Percentiles rank a stretch among this genome's conserved stretches.
Conservation (phyloP, 2,797 vertebrate species). For the Lates japonicus region DNA sequence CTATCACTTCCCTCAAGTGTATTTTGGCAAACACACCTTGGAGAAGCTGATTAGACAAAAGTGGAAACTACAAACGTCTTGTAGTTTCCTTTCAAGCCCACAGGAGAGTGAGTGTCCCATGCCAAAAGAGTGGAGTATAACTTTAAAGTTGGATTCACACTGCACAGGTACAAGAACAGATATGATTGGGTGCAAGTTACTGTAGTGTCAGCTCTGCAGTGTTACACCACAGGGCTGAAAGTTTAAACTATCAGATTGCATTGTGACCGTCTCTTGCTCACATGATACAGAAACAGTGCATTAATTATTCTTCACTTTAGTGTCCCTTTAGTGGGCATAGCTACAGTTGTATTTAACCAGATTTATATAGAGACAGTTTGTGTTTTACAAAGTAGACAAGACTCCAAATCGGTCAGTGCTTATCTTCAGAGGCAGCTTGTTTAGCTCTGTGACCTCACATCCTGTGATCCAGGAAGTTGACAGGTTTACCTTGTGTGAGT, state of each 20-base stretch:
- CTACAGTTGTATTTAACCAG: neutral
- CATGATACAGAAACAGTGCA: neutral
- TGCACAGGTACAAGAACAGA: neutral
- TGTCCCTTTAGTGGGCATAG: neutral
- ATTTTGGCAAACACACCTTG: neutral
- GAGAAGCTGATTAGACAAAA: neutral
- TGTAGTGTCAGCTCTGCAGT: neutral
- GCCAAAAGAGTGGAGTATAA: neutral
- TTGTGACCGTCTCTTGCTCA: neutral
- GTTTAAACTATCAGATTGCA: neutral
- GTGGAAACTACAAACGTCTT: neutral
- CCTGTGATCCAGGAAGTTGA: conserved; percentile 54
- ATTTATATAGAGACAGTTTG: neutral
- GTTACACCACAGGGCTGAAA: too few relatives aligned
- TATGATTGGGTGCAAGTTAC: neutral
- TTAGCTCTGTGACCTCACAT: conserved; percentile 45
- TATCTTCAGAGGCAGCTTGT: conserved; percentile 54
- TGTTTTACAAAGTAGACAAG: neutral
- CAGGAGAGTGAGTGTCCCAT: neutral
- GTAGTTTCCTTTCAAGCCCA: neutral
- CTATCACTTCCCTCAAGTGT: neutral
- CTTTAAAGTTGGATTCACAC: neutral
- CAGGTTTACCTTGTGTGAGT: conserved; percentile 30
- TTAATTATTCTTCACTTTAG: neutral
- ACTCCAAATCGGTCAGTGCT: neutral